These are phyloP conservation scores for Chrysolina oricalcia DNA, from an alignment of 2,888 invertebrate genomes.

Conservation along the genomic window DNA sequence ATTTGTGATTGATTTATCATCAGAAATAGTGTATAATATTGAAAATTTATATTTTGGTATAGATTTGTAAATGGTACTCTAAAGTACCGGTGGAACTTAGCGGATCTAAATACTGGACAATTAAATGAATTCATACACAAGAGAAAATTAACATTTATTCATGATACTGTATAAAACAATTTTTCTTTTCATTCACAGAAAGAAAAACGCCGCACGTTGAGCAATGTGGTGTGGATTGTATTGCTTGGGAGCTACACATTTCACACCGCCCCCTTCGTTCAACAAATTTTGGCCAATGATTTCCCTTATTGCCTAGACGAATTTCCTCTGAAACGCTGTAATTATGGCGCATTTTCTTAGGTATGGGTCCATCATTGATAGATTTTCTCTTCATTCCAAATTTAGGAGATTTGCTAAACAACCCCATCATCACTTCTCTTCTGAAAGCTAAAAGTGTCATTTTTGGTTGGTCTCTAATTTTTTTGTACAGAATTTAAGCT, in stretches of 20 bases:
- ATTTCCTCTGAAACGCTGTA: conserved; percentile 12
- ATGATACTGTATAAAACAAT: conserved; percentile 22
- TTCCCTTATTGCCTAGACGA: conserved; percentile 15
- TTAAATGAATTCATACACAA: conserved; percentile 3
- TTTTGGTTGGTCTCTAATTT: conserved; percentile 22
- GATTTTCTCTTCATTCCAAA: conserved; percentile 14
- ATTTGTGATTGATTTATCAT: background rate
- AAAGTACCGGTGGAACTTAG: conserved; percentile 11
- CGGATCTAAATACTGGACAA: background rate
- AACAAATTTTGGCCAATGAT: conserved; percentile 30
- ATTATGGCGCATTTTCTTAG: background rate
- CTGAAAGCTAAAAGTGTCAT: conserved; percentile 21
- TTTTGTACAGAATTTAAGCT: conserved; percentile 11
- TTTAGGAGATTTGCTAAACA: conserved; percentile 7
- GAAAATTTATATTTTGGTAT: conserved; percentile 18
- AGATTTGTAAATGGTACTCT: conserved; percentile 19
- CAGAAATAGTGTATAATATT: conserved; percentile 18
- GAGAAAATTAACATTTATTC: conserved; percentile 15
- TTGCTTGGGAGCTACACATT: conserved; percentile 29
- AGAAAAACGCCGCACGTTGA: conserved; percentile 34
- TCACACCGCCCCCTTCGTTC: conserved; percentile 13
- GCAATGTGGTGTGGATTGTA: conserved; percentile 30
- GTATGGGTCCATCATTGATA: conserved; percentile 5
- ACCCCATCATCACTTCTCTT: conserved; percentile 6
- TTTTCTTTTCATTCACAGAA: conserved; percentile 28